A percentile compares a stretch with the other conserved stretches of the same genome.
Conservation (phyloP, 2,797 vertebrate genomes). For the Gallinago nigripennis region DNA sequence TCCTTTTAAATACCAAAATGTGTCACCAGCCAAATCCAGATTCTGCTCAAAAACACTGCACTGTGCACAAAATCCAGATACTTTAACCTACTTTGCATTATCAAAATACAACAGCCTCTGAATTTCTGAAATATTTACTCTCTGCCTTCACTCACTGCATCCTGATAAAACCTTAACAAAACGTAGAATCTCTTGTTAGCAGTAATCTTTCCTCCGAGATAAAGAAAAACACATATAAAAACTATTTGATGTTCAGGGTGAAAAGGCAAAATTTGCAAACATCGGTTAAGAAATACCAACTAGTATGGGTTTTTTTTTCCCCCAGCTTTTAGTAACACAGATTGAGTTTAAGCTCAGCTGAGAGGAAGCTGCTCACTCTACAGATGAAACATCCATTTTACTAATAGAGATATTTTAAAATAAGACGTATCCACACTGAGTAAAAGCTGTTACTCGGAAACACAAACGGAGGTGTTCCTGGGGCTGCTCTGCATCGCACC, state of each 20-base stretch:
- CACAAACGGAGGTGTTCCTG: neutral
- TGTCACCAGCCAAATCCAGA: constrained; percentile 41
- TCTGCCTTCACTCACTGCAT: constrained; percentile 44
- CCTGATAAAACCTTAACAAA: constrained; percentile 54
- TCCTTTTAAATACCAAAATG: constrained; percentile 44
- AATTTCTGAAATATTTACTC: constrained; percentile 58
- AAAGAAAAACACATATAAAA: constrained; percentile 56
- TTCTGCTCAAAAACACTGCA: constrained; percentile 12
- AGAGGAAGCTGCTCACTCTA: constrained; percentile 7
- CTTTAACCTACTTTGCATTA: constrained; percentile 61
- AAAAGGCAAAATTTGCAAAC: constrained; percentile 59
- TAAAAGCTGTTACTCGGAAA: neutral
- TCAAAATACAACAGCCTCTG: constrained; percentile 12
- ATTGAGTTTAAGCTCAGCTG: constrained; percentile 52
- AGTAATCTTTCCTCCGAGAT: constrained; percentile 59
- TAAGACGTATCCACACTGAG: neutral
- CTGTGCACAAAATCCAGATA: constrained; percentile 32
- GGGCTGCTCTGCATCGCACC: neutral
- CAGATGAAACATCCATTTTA: constrained; percentile 19
- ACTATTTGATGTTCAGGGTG: constrained; percentile 58
- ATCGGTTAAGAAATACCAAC: constrained; percentile 64
- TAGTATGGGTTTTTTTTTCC: neutral
- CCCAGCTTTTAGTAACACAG: constrained; percentile 47
- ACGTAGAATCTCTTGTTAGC: constrained; percentile 54
- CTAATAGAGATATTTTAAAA: neutral